phyloP scores from a whole-genome alignment of 2,888 invertebrate genomes.

The Teinopalpus imperialis region DNA sequence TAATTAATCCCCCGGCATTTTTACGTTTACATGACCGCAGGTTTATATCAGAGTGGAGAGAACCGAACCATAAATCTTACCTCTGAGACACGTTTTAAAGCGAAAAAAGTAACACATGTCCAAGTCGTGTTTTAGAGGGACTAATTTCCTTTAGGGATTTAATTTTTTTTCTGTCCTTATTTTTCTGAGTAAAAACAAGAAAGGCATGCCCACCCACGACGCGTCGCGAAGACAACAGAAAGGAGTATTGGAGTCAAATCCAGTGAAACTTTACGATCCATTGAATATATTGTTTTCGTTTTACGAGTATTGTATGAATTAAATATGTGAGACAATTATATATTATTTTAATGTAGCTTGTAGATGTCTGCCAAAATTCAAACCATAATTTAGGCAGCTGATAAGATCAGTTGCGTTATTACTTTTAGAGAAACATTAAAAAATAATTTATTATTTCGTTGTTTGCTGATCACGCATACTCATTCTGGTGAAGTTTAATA shows the following conservation, averaged over 20 bases:
- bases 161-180: slow-evolving; percentile 51
- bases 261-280: slow-evolving; percentile 37
- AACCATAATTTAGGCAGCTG: too few species aligned
- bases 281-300: neutral
- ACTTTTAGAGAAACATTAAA: too few species aligned
- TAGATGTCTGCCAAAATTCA: too few species aligned
- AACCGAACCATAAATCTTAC: slow-evolving; percentile 72
- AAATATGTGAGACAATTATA: too few species aligned
- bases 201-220: slow-evolving; percentile 72
- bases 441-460: too few species aligned
- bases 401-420: too few species aligned
- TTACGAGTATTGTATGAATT: too few species aligned
- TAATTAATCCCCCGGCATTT: slow-evolving; percentile 52
- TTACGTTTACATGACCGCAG: slow-evolving; percentile 64
- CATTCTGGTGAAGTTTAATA: too few species aligned
- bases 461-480: too few species aligned
- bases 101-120: slow-evolving; percentile 81
- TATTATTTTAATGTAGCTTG: too few species aligned
- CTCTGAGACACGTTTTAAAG: slow-evolving; percentile 65
- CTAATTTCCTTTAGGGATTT: slow-evolving; percentile 75
- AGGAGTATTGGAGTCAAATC: slow-evolving; percentile 38
- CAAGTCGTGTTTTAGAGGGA: slow-evolving; percentile 74
- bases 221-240: slow-evolving; percentile 46
- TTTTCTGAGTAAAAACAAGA: slow-evolving; percentile 52
- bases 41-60: slow-evolving; percentile 54